phyloP scores from a whole-genome alignment of 2,888 invertebrate species.

The Cybosia mesomella region DNA sequence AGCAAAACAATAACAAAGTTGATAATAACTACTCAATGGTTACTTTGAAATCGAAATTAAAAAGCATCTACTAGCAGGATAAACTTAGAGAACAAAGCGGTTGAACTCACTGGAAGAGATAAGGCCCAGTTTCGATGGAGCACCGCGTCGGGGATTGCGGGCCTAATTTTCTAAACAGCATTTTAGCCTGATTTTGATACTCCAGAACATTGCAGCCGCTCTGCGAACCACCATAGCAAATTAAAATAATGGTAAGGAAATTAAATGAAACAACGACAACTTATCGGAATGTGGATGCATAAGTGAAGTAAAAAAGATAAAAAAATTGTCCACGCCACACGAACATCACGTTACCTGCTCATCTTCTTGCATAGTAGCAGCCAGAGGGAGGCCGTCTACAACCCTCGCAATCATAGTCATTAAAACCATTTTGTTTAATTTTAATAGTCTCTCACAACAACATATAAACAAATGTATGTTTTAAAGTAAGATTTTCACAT shows the following conservation, averaged over 20 bases:
- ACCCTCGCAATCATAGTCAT: constrained; percentile 99
- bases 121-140: constrained; percentile 98
- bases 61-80: constrained; percentile 40
- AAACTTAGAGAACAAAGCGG: constrained; percentile 63
- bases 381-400: constrained; percentile 97
- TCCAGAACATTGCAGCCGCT: constrained; percentile 97
- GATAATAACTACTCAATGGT: neutral
- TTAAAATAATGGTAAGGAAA: constrained; percentile 54
- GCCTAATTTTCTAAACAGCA: constrained; percentile 97
- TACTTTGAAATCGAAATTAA: neutral
- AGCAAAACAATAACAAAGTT: neutral
- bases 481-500: constrained; percentile 48
- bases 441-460: constrained; percentile 57
- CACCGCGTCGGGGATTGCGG: constrained; percentile 96
- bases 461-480: constrained; percentile 52
- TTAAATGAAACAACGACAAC: constrained; percentile 49
- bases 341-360: constrained; percentile 91
- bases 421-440: constrained; percentile 92
- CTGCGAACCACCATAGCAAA: constrained; percentile 88
- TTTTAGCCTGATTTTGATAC: constrained; percentile 99
- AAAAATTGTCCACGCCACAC: constrained; percentile 15
- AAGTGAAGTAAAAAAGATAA: constrained; percentile 28
- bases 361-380: constrained; percentile 99
- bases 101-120: constrained; percentile 97
- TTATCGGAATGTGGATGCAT: constrained; percentile 41